Conservation (phyloP, 1,140 invertebrate species). For the Papilio glaucus region DNA sequence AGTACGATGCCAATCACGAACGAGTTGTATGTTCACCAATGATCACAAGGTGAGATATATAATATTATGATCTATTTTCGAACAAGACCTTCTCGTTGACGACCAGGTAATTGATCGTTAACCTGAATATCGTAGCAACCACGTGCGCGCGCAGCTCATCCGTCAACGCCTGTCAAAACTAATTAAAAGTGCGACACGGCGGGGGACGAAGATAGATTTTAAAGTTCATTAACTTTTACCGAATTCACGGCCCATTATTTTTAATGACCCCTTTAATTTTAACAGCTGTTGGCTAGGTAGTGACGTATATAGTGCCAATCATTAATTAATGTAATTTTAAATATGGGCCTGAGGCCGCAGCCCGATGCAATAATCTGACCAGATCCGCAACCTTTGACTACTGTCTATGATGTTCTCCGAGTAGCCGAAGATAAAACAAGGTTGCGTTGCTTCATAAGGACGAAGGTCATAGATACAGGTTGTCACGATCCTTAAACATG, state of each 20-base stretch:
- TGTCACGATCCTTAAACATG: too few relatives aligned
- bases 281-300: not conserved
- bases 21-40: too few relatives aligned
- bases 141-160: not conserved
- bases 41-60: not conserved
- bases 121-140: slow-evolving; percentile 4
- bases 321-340: not conserved
- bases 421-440: too few relatives aligned
- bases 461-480: too few relatives aligned
- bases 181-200: slow-evolving; percentile 21
- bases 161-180: slow-evolving; percentile 23
- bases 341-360: too few relatives aligned
- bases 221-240: not conserved
- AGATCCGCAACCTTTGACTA: too few relatives aligned
- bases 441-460: too few relatives aligned
- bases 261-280: slow-evolving; percentile 8
- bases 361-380: too few relatives aligned
- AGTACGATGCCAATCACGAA: not conserved
- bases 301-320: not conserved
- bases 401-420: too few relatives aligned
- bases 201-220: slow-evolving; percentile 13
- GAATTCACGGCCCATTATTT: slow-evolving; percentile 26
- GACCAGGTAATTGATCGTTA: slow-evolving; percentile 25
- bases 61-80: not conserved
- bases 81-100: not conserved